These are phyloP conservation scores for Ceratosolen fusciceps DNA, from an alignment of 1,140 invertebrate genomes.

Conservation along the genomic window DNA sequence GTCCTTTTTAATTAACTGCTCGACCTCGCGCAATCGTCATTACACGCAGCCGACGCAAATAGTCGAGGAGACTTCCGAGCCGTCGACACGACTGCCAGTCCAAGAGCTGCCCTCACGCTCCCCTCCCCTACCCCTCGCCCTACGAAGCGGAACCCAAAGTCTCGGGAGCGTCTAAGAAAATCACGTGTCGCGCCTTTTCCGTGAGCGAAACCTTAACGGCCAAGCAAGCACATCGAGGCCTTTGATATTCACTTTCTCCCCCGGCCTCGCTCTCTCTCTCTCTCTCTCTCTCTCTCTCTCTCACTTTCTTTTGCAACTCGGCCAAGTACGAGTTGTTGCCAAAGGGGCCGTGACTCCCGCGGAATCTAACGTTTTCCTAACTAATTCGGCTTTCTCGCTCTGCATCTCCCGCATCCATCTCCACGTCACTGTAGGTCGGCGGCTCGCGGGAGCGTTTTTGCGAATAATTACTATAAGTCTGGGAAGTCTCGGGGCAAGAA, in stretches of 20 bases:
- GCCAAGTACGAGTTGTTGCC: too few relatives aligned
- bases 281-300: too few relatives aligned
- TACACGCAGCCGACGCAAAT: slow-evolving; percentile 22
- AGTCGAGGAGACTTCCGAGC: slow-evolving; percentile 20
- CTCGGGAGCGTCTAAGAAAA: neutral
- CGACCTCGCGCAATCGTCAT: slow-evolving; percentile 40
- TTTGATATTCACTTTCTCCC: neutral
- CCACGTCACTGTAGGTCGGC: too few relatives aligned
- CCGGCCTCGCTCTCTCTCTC: neutral
- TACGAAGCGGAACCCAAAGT: neutral
- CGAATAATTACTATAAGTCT: too few relatives aligned
- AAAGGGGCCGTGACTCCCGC: too few relatives aligned
- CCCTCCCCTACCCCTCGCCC: neutral
- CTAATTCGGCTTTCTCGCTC: too few relatives aligned
- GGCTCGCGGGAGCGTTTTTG: too few relatives aligned
- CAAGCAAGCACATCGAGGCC: neutral
- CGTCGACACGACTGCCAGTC: too few relatives aligned
- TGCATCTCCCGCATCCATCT: too few relatives aligned
- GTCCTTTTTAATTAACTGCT: slow-evolving; percentile 48
- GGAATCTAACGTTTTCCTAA: too few relatives aligned
- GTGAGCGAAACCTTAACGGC: neutral
- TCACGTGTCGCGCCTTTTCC: neutral
- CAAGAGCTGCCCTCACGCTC: neutral
- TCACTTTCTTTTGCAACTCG: too few relatives aligned
- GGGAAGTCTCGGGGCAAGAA: too few relatives aligned